Conservation (phyloP, 2,888 invertebrate species). For the Metellina segmentata region DNA sequence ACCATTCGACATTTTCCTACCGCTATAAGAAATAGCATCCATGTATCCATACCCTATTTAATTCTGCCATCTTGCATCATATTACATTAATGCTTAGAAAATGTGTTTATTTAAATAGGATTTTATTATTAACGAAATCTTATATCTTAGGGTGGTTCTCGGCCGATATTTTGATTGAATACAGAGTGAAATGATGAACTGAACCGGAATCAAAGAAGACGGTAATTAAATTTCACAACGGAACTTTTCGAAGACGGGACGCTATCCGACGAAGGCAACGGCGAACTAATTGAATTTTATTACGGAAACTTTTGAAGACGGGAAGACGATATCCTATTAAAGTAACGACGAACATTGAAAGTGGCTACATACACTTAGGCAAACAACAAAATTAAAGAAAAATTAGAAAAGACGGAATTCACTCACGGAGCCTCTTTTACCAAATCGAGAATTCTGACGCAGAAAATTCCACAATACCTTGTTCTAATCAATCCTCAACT, state of each 20-base stretch:
- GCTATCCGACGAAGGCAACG: not conserved
- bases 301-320: not conserved
- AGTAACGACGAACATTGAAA: not conserved
- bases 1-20: no score
- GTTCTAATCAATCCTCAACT: no score
- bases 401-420: no score
- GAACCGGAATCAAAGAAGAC: not conserved
- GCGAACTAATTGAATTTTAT: not conserved
- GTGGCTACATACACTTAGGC: not conserved
- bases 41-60: no score
- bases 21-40: no score
- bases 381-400: not conserved
- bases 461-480: no score
- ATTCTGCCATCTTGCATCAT: no score
- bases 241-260: not conserved
- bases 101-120: not conserved
- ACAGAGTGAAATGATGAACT: not conserved
- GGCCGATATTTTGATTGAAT: not conserved
- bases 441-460: no score
- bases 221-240: not conserved
- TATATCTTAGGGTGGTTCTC: not conserved
- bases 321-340: not conserved
- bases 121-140: not conserved
- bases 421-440: no score
- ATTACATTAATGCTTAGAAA: no score